Base-by-base conservation (phyloP, 2,888 invertebrate genomes). In the Drosophila colorata region DNA sequence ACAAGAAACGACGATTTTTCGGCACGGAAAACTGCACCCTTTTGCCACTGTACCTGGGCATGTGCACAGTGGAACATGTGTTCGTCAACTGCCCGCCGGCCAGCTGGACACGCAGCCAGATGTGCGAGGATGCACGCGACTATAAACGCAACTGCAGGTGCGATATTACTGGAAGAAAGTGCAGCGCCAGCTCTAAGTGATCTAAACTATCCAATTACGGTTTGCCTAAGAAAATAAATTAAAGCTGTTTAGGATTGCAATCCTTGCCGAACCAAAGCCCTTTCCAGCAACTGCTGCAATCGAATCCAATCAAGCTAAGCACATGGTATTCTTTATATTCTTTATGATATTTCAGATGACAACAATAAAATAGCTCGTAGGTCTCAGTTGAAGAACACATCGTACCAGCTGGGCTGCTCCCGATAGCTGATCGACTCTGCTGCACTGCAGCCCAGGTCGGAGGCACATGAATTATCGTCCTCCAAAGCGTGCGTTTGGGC, bases 1-100 rank as follows among this genome's bases (percentile, higher is more conserved):
- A 38, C 2, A 6, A 59, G 1, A 55, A 14, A 0, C 46, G 58
- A 2, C 61, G 44, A 0, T 31, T 49, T 5, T 20, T 25, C 0
- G 48, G 37, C 5, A 8, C 1, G 1, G 40, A 57, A 2, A 35
- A 55, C 1, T 88, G 88, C n/a, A 69, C 70, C 1, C 46, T 46
- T 0, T 4, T 63, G 18, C 51, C 87, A 0, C 0, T 88, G 0
- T 43, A 59, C 4, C 63, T 71, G 31, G 35, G 49, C 0, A 28
- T 69, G 3, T 88, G 85, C 28, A 33, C 69, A 0, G 48, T 65
- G 18, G 72, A 41, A 14, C 65, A 71, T 4, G 53, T 52, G 0
- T 84, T 79, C 6, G 35, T 40, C 16, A 25, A 85, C 11, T 86
- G 85, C 0, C 85, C 88, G 0, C 4, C 70, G 13, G 33, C 73